Base-by-base conservation (phyloP, 2,888 invertebrate genomes). In the Teinopalpus imperialis region DNA sequence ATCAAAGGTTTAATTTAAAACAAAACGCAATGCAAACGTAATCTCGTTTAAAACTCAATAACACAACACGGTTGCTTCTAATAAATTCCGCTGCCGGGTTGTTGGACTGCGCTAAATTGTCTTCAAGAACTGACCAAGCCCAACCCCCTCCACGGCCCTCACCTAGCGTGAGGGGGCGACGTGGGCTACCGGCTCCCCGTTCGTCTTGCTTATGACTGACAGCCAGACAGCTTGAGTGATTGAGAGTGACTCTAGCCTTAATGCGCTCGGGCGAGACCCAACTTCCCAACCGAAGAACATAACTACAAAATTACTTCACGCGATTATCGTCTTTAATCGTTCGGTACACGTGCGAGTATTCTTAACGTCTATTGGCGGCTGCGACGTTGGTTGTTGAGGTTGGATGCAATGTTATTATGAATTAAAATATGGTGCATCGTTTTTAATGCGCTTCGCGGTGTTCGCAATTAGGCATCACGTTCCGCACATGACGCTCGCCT, bases 191-290 rank as follows among this genome's bases (percentile, higher is more conserved):
- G 75, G 72, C 77, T 75, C 77, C 86, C 82, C 81, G 81, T 85
- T 80, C 81, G 85, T 83, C 85, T 86, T 86, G 83, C 85, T 86
- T 87, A 87, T 88, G 88, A 88, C 74, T 85, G 86, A 87, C 85
- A 79, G 80, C 77, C 66, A 80, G 86, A 86, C 86, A 86, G 83
- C 73, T 82, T 82, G 85, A 87, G 86, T 87, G 86, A 87, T 87
- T 85, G 86, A 86, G 86, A 87, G 81, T 87, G 87, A 87, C 86
- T 86, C 76, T 76, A 76, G 81, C 79, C 85, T 85, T 86, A 86
- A 86, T 86, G 85, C 82, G 81, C 81, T 72, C 73, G 69, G 66
- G 78, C 81, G 79, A 74, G 78, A 75, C 66, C 53, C 56, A 49
- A 45, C 53, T 42, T 50, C 32, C 51, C 47, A 7, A 32, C 57